Conservation (phyloP, 2,797 vertebrate genomes). For the Acropternis orthonyx region DNA sequence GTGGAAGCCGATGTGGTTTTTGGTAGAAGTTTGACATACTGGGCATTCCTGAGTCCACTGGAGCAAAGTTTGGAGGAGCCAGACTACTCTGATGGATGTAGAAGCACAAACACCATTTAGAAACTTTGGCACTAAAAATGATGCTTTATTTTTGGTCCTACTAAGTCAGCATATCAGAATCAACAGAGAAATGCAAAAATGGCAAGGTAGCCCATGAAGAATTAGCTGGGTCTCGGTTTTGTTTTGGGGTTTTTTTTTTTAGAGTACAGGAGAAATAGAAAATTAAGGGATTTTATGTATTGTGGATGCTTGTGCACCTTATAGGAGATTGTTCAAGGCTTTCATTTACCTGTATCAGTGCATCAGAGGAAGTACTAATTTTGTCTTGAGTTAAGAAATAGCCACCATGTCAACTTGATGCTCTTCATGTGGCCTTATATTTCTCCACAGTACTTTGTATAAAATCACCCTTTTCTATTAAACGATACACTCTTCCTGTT, state of each 20-base stretch:
- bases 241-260: not conserved
- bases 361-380: not conserved
- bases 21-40: not conserved
- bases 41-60: not conserved
- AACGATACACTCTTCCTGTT: not conserved
- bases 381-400: not conserved
- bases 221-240: not conserved
- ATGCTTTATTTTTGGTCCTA: not conserved
- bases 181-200: not conserved
- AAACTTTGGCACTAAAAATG: not conserved
- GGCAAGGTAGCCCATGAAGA: not conserved
- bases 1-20: not conserved
- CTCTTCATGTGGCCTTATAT: constrained; percentile 42
- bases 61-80: not conserved
- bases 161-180: not conserved
- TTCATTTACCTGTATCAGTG: constrained; percentile 29
- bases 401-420: not conserved
- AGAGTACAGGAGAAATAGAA: constrained; percentile 7
- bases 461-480: constrained; percentile 41
- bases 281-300: not conserved
- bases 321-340: constrained; percentile 4
- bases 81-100: not conserved
- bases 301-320: constrained; percentile 51
- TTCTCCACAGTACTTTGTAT: constrained; percentile 23
- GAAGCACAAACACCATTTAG: not conserved